Conservation (phyloP, 1,140 invertebrate genomes). For the Rhagoletis pomonella region DNA sequence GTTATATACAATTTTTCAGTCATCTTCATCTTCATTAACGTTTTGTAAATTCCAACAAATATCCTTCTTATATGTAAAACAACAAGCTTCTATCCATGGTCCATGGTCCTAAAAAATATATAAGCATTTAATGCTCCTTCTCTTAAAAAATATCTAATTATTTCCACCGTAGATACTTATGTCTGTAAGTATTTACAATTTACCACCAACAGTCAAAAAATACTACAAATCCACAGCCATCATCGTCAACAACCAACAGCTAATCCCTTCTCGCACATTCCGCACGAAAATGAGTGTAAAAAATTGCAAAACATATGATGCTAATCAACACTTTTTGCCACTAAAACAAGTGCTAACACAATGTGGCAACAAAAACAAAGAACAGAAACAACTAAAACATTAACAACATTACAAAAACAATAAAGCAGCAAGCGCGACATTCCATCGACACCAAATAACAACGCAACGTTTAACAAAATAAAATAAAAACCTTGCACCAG, state of each 20-base stretch:
- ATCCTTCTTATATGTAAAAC: no score
- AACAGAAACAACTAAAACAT: not conserved
- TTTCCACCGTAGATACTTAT: no score
- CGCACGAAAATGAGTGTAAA: not conserved
- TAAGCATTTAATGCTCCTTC: no score
- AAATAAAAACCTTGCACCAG: not conserved
- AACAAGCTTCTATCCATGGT: no score
- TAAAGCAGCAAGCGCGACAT: not conserved
- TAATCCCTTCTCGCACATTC: not conserved
- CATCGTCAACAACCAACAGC: not conserved
- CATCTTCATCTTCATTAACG: no score
- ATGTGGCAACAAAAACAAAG: not conserved
- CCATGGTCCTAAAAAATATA: no score
- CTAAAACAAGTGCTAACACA: constrained; percentile 16
- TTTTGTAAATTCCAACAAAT: no score
- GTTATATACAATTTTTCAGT: no score
- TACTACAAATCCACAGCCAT: not conserved
- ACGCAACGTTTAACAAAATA: not conserved
- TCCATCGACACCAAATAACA: not conserved
- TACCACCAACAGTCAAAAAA: no score
- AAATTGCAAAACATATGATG: constrained; percentile 46
- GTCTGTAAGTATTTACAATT: no score
- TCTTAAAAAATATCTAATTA: no score
- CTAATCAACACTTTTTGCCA: constrained; percentile 34
- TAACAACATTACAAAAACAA: constrained; percentile 3